Evolutionary conservation across 2,888 invertebrate species (phyloP), one percentile per base, ranked within the genome.

Genomic region (Drosophila melanocephala): DNA sequence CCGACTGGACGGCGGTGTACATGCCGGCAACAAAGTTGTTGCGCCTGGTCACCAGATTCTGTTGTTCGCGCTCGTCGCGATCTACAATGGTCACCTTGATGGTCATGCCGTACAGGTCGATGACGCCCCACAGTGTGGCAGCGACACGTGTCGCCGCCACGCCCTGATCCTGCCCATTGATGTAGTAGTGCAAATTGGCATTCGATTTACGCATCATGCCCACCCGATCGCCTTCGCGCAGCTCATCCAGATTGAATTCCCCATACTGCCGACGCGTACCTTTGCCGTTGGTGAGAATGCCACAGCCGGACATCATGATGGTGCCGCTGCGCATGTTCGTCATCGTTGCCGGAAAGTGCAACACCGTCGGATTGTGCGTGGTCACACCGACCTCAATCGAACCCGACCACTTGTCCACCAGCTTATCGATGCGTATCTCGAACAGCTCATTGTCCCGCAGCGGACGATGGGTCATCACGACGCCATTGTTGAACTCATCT

Each of bases 231-330:
- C 98, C 98, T 94, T 98, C 97, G 90, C 97, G 95, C 19, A 99
- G 94, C 93, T 98, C 98, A 92, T 99, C 99, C 79, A 99, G 95
- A 94, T 99, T 99, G 91, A 97, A 98, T 90, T 97, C 96, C 0
- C 98, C 98, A 92, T 99, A 99, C 93, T 98, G 98, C 74, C 98
- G 95, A 77, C 97, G 95, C 2, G 97, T 98, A 7, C 98, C 98
- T 93, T 98, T 98, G 0, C 99, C 99, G 93, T 99, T 99, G 4
- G 98, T 97, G n/a, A 99, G 94, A 84, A 99, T 98, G 66, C 98
- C 99, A 94, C 98, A 98, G 0, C 99, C 99, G 26, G 98, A 98
- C 98, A 99, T 98, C 97, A 98, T 98, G 39, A 97, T 97, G 1
- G 97, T 98, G 12, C 98, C 96, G 32, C 96, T 96, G 68, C 98